Evolutionary conservation across 2,888 invertebrate genomes (phyloP), one percentile per base, ranked within the genome.

Genomic region (Ectemnius lituratus): DNA sequence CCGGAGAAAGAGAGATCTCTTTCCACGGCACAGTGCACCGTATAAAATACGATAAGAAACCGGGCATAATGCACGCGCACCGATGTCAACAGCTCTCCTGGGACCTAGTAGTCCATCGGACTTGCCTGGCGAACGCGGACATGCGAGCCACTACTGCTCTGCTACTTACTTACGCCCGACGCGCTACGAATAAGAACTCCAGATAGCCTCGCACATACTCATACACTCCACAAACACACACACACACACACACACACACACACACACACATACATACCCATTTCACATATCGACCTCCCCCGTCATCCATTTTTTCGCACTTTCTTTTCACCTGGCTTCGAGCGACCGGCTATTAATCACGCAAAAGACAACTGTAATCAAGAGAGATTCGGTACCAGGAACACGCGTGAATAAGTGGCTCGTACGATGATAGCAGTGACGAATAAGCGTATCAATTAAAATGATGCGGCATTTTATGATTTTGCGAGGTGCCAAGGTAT

Each of bases 61-160:
- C 37, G 63, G 77, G 75, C 80, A 81, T 83, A 79, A 85, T 76
- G 81, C 82, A 75, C 74, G 67, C 67, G 61, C 78, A 70, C 71
- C 69, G 83, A 83, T 84, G 85, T 84, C 84, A 84, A 86, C 84
- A 79, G 78, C 75, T 86, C 84, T 84, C 86, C 61, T 47, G 86
- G 80, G 84, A 85, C 75, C 73, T 76, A 69, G 76, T 73, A 75
- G 69, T 57, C 56, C 67, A 67, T 70, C 62, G 47, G 52, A 45
- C 47, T 18, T 13, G 49, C 67, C 56, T 62, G 58, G 57, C 62
- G 67, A 67, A 70, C 67, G 61, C 61, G 67, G 67, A 78, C 76
- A 70, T 62, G 73, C 57, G 49, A 78, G 66, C 71, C 70, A 61
- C 64, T 37, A 37, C 37, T 72, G 67, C 80, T 66, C 74, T 68